A percentile compares a stretch with the other conserved stretches of the same genome.
These are phyloP conservation scores for Polymixis lichenea DNA, from an alignment of 2,888 invertebrate genomes.

Conservation along the genomic window DNA sequence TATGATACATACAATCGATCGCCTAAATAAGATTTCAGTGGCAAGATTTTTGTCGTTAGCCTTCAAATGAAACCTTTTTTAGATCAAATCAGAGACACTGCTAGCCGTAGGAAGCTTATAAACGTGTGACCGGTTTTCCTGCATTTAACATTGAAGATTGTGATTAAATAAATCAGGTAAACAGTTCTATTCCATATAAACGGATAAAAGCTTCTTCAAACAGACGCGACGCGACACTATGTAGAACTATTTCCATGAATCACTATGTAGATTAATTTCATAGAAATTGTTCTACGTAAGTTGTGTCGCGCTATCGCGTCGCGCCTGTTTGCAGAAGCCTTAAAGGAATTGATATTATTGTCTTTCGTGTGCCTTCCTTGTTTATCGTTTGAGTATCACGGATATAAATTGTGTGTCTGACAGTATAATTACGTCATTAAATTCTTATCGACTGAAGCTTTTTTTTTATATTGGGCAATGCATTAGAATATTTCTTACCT, in stretches of 20 bases:
- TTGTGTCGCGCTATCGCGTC: no score
- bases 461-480: background rate
- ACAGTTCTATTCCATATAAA: background rate
- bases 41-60: background rate
- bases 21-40: background rate
- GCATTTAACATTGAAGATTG: slow-evolving; percentile 2
- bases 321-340: no score
- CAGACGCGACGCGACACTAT: no score
- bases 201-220: background rate
- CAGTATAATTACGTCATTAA: background rate
- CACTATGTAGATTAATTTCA: no score
- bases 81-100: background rate
- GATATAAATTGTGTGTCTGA: background rate
- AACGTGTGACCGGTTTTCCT: background rate
- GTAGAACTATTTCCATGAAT: no score
- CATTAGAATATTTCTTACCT: background rate
- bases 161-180: background rate
- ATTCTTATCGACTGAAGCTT: background rate
- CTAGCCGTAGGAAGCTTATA: background rate
- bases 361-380: background rate
- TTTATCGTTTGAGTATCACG: background rate
- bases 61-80: slow-evolving; percentile 24
- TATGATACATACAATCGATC: background rate
- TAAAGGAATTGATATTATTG: background rate
- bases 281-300: no score